These are phyloP conservation scores for Diadegma fenestrale DNA, from an alignment of 2,888 invertebrate genomes.

Conservation along the genomic window DNA sequence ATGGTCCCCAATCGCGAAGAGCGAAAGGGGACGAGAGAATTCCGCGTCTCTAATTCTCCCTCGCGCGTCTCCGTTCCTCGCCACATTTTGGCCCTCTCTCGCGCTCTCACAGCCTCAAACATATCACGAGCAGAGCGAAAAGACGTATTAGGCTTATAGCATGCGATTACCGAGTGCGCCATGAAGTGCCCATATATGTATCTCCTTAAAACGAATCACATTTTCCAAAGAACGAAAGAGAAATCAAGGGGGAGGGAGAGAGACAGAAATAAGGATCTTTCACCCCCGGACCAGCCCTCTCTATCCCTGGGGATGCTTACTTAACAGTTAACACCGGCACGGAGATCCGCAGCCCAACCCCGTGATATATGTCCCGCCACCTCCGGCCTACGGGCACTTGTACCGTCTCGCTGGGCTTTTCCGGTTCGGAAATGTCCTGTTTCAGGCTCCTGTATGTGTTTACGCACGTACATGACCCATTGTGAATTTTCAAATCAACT, in stretches of 20 bases:
- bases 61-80: neutral
- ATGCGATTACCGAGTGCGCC: constrained; percentile 64
- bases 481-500: neutral
- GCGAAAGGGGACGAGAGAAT: constrained; percentile 57
- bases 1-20: constrained; percentile 73
- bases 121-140: constrained; percentile 30
- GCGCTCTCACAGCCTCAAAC: constrained; percentile 30
- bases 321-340: constrained; percentile 75
- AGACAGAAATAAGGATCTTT: constrained; percentile 41
- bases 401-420: constrained; percentile 33
- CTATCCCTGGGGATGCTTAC: constrained; percentile 76
- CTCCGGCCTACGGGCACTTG: constrained; percentile 47
- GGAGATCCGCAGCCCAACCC: constrained; percentile 44
- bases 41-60: constrained; percentile 65
- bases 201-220: constrained; percentile 72
- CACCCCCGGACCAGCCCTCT: constrained; percentile 64
- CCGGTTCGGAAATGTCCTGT: constrained; percentile 56
- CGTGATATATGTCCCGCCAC: constrained; percentile 60
- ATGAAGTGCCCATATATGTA: constrained; percentile 70
- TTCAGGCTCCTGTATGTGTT: constrained; percentile 1
- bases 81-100: constrained; percentile 44
- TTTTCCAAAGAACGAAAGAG: constrained; percentile 26
- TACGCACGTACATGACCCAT: neutral
- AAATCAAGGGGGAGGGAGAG: neutral
- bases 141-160: constrained; percentile 43